Base-by-base conservation (phyloP, 1,140 invertebrate species). In the Zaprionus kolodkinae region DNA sequence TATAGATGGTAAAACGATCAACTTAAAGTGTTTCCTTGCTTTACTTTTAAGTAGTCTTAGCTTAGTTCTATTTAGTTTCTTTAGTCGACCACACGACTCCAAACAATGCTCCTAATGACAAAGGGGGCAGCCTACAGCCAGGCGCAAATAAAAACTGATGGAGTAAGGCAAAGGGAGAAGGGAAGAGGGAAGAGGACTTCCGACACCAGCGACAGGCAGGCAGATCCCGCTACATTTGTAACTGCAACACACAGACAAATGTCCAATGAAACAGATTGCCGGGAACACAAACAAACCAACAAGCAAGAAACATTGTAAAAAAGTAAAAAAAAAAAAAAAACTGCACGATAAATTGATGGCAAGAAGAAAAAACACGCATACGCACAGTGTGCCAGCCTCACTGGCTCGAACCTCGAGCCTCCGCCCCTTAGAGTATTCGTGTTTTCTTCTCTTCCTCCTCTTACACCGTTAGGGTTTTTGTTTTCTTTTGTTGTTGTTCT, bases 201-300 rank as follows among this genome's bases (percentile, higher is more conserved):
- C 67, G 15, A 76, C 54, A 60, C 63, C 67, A 66, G 62, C 30
- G 52, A 43, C 80, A 50, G 57, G 45, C 80, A 50, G 57, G 45
- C 45, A 50, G 45, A 50, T 50, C 55, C 76, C 56, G 56, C 62
- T 36, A 76, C 62, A 72, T 66, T 76, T 67, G 70, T 76, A 76
- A 63, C 62, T 76, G 74, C 74, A 80, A 52, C 80, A 80, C 76
- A 81, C 80, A 87, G 88, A 75, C 84, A 87, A 87, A 87, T 87
- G 85, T 88, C 84, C 83, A 87, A 88, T 88, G 83, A 88, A 87
- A 88, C 83, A 87, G 83, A 87, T 87, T 87, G 85, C 80, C 77
- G 66, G 67, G 72, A 62, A 84, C 84, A 80, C 80, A 87, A 88
- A 80, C 84, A 83, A 76, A 48, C 82, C 55, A 79, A 68, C 74